These are phyloP conservation scores for Microtus ochrogaster DNA, from an alignment of 2,113 vertebrate species.

Conservation along the genomic window DNA sequence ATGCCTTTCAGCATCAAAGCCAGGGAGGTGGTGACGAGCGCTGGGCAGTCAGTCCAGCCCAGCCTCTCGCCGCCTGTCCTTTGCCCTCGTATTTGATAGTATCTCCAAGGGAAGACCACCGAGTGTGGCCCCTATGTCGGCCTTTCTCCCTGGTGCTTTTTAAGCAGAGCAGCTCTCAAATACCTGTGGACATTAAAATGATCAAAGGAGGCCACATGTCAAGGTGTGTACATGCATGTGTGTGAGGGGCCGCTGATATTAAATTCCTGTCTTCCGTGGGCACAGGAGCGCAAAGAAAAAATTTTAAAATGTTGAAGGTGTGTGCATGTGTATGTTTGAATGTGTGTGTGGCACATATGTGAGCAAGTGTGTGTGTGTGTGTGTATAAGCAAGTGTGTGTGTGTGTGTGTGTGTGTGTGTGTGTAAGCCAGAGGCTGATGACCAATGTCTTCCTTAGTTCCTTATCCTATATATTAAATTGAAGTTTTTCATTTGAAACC, in stretches of 20 bases:
- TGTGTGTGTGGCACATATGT: neutral
- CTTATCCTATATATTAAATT: neutral
- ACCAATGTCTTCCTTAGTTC: neutral
- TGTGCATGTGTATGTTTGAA: neutral
- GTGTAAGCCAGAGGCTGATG: too few species aligned
- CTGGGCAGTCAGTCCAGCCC: neutral
- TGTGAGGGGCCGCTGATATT: neutral
- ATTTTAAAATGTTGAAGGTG: neutral
- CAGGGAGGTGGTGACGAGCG: neutral
- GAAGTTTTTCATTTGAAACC: neutral
- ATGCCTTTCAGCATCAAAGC: conserved; percentile 2
- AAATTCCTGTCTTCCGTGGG: neutral
- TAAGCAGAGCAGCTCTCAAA: neutral
- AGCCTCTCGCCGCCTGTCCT: neutral
- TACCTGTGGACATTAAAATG: neutral
- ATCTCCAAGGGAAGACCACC: neutral
- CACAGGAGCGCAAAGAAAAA: neutral
- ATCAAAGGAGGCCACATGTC: neutral
- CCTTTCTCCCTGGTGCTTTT: neutral
- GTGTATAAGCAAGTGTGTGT: too few species aligned
- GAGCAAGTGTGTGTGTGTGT: neutral
- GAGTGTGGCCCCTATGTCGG: neutral
- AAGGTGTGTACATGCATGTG: neutral
- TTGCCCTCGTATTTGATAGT: too few species aligned
- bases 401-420: too few species aligned